Evolutionary conservation across 2,888 invertebrate species (phyloP).

Genomic region (Melolontha melolontha): DNA sequence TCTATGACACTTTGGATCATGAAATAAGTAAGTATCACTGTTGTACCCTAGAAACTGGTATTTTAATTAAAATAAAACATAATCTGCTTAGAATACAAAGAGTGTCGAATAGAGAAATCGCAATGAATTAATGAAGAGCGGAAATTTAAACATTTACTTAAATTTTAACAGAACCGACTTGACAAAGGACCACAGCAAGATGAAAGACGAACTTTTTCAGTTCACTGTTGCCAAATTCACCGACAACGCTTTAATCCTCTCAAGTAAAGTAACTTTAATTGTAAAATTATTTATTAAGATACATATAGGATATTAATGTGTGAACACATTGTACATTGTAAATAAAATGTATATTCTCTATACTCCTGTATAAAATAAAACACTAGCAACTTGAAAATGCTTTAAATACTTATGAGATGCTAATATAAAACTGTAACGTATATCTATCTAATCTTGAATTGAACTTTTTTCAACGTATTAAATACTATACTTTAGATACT

Average conservation of each 20-base stretch:
- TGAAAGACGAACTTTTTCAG: background rate
- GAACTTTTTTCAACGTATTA: no score
- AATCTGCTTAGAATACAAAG: no score
- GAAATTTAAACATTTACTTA: constrained; percentile 11
- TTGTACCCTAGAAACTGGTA: no score
- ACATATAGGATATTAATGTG: no score
- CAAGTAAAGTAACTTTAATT: constrained; percentile 5
- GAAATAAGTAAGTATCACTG: no score
- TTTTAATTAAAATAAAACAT: no score
- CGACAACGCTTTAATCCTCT: background rate
- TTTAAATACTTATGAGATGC: background rate
- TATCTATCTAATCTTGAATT: no score
- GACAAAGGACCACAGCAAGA: constrained; percentile 4
- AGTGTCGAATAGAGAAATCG: background rate
- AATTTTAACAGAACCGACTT: constrained; percentile 9
- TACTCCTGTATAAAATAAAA: constrained; percentile 13
- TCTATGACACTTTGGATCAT: no score
- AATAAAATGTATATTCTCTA: constrained; percentile 33
- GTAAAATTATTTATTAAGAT: constrained; percentile 8
- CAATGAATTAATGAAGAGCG: constrained; percentile 18
- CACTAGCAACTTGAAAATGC: background rate
- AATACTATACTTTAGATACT: no score
- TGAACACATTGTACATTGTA: constrained; percentile 24
- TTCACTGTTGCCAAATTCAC: background rate
- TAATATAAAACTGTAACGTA: background rate